Evolutionary conservation across 2,113 vertebrate genomes (phyloP), one percentile per base, ranked within the genome.

Genomic region (Amphilophus citrinellus): DNA sequence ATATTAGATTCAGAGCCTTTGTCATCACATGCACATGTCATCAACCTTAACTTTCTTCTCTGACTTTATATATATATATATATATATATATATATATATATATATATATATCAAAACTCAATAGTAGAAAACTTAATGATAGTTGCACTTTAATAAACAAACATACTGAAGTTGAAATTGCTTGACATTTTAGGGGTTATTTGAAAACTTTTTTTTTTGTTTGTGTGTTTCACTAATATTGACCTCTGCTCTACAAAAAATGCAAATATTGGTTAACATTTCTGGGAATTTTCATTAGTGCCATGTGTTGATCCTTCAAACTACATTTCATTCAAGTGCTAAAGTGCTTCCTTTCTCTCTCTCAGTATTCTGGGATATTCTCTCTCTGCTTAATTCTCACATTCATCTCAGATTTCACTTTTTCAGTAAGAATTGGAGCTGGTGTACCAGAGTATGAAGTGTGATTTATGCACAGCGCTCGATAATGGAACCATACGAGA

Each of bases 381-480:
- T 35, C 35, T 61, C 66, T 59, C 2, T 87, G 76, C 22, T 57
- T 59, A 60, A 18, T 59, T 58, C 68, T 84, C 62, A 47, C 56
- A 75, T 88, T 80, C 79, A 61, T 88, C 61, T 82, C 57, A 66
- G 77, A 76, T 87, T 87, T 58, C 0, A n/a, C 10, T 79, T 60
- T 84, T 86, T 80, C 39, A 71, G 75, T 82, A 50, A 88, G 86
- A 87, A 17, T 84, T 73, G 77, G 57, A 84, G 85, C 47, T 37
- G 18, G 68, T 59, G 65, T 77, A 61, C 76, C 73, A 39, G 71
- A 58, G 44, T 77, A 32, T 83, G 44, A 80, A 76, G 75, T 84
- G 71, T 84, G 87, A 91, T 92, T 91, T 92, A 90, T 91, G 79
- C 22, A 14, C 60, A 57, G 78, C 62, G 83, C 77, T 93, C 79